These are phyloP conservation scores for Synergus laeviventris DNA, from an alignment of 2,888 invertebrate species.

Conservation along the genomic window DNA sequence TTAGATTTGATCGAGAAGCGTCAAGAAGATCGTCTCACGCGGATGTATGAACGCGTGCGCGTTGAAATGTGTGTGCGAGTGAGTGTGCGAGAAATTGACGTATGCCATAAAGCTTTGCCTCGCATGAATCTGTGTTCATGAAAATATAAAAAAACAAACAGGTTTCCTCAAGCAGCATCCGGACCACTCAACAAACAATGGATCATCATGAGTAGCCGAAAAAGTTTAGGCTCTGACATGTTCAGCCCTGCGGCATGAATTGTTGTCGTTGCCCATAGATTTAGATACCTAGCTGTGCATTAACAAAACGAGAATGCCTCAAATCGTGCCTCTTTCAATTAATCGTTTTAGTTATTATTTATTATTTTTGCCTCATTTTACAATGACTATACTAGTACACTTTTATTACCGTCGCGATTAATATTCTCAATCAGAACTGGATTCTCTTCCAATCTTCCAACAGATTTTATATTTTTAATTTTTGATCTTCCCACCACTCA, in stretches of 20 bases:
- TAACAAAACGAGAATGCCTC: conserved; percentile 75
- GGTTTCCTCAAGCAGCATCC: conserved; percentile 49
- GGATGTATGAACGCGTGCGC: conserved; percentile 61
- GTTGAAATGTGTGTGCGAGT: conserved; percentile 64
- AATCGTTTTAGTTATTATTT: conserved; percentile 54
- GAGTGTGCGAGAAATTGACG: conserved; percentile 72
- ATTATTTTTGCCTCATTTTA: conserved; percentile 48
- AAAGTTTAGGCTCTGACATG: conserved; percentile 47
- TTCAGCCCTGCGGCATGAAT: conserved; percentile 74
- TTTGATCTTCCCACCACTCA: not conserved
- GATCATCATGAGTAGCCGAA: conserved; percentile 50
- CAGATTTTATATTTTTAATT: conserved; percentile 6
- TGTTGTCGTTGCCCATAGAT: conserved; percentile 75
- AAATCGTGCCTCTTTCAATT: conserved; percentile 61
- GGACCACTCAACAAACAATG: conserved; percentile 47
- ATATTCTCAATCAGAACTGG: conserved; percentile 48
- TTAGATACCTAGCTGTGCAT: conserved; percentile 75
- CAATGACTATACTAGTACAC: conserved; percentile 32
- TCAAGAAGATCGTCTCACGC: conserved; percentile 41
- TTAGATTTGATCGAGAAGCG: not conserved
- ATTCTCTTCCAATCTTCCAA: conserved; percentile 43
- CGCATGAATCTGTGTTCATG: conserved; percentile 75
- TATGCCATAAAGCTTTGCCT: conserved; percentile 76
- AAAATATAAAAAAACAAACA: conserved; percentile 60
- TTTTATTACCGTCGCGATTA: conserved; percentile 45